Percentiles rank a stretch among this genome's conserved stretches.
Evolutionary conservation across 2,888 invertebrate genomes (phyloP).

Genomic region (Chrysolina oricalcia): DNA sequence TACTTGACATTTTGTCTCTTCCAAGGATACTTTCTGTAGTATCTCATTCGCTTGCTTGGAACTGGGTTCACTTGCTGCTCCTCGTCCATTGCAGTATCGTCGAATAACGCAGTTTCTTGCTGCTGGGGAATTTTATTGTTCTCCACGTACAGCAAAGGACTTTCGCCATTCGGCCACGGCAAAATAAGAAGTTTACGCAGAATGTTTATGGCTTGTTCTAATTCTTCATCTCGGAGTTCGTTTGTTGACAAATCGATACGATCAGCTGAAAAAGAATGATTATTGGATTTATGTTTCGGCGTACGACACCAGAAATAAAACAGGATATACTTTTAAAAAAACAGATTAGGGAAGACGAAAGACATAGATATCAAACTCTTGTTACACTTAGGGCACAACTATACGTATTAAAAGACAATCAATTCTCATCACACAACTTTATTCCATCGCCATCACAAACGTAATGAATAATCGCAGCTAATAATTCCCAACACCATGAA

Average conservation of each 20-base stretch:
- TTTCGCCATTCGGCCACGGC: slow-evolving; percentile 65
- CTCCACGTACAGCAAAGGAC: slow-evolving; percentile 69
- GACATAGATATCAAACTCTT: too few species aligned
- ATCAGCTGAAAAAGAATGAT: slow-evolving; percentile 3
- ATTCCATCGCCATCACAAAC: too few species aligned
- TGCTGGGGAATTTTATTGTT: slow-evolving; percentile 31
- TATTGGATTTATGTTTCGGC: neutral
- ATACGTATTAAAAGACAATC: too few species aligned
- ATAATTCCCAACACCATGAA: too few species aligned
- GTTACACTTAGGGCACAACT: too few species aligned
- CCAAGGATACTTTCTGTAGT: slow-evolving; percentile 78
- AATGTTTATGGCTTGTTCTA: slow-evolving; percentile 53
- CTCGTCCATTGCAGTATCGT: neutral
- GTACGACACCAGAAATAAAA: too few species aligned
- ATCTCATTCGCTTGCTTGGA: slow-evolving; percentile 73
- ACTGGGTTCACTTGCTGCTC: slow-evolving; percentile 37
- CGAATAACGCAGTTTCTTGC: slow-evolving; percentile 1
- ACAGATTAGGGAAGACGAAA: too few species aligned
- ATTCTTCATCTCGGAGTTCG: slow-evolving; percentile 47
- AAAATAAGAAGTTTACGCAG: slow-evolving; percentile 60
- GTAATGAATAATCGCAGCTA: too few species aligned
- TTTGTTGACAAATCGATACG: slow-evolving; percentile 1
- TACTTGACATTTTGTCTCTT: slow-evolving; percentile 74
- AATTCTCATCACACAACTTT: too few species aligned
- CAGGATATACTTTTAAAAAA: too few species aligned